A percentile compares a stretch with the other conserved stretches of the same genome.
These are phyloP conservation scores for Hemicrepidius hirtus DNA, from an alignment of 2,888 invertebrate genomes.

Conservation along the genomic window DNA sequence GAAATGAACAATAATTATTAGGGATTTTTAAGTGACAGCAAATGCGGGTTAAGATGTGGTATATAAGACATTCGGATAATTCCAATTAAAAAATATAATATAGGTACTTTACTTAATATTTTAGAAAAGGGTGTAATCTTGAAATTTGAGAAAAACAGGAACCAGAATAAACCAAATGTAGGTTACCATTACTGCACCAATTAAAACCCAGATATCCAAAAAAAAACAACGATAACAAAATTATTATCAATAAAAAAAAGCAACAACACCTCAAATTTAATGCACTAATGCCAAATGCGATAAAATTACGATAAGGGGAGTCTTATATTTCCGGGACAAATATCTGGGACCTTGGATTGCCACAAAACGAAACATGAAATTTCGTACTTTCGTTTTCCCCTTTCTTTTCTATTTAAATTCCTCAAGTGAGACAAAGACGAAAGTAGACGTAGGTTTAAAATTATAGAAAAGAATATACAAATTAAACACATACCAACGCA, in stretches of 20 bases:
- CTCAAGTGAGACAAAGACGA: conserved; percentile 12
- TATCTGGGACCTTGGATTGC: conserved; percentile 51
- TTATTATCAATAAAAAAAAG: conserved; percentile 27
- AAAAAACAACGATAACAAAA: conserved; percentile 20
- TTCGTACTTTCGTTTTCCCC: conserved; percentile 30
- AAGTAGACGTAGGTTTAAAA: neutral
- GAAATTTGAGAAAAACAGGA: neutral
- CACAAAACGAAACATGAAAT: conserved; percentile 39
- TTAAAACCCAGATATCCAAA: conserved; percentile 18
- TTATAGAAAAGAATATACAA: conserved; percentile 33
- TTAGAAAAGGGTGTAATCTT: neutral
- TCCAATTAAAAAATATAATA: too few relatives aligned
- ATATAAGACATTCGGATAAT: too few relatives aligned
- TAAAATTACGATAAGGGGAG: conserved; percentile 49
- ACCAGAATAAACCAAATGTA: neutral
- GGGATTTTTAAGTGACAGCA: conserved; percentile 34
- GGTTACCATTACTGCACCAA: conserved; percentile 9
- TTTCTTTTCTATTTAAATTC: conserved; percentile 9
- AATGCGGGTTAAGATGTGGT: conserved; percentile 38
- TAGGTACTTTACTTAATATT: too few relatives aligned
- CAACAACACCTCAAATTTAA: conserved; percentile 46
- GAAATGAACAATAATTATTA: neutral
- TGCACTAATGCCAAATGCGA: conserved; percentile 49
- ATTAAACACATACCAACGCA: conserved; percentile 44
- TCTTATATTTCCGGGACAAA: conserved; percentile 55